Base-by-base conservation (phyloP, 2,797 vertebrate genomes). In the Acipenser ruthenus region DNA sequence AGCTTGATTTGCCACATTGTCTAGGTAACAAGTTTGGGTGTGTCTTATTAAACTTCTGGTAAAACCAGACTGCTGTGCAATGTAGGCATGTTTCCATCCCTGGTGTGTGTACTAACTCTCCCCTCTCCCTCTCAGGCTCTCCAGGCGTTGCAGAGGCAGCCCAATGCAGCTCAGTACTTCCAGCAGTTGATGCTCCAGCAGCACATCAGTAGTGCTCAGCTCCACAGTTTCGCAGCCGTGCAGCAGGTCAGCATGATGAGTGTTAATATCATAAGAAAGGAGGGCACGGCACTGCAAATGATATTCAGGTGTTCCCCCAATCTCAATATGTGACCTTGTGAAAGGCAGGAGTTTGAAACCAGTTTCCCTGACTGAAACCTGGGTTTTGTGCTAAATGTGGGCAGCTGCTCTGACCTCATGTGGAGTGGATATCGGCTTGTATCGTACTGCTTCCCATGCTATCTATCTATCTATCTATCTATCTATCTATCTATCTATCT, bases 131-230 rank as follows among this genome's bases (percentile, higher is more conserved):
- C 73, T n/a, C 50, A 99, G 96, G 96, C 96, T 66, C 87, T 99
- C 49, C 96, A 99, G 76, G 95, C 96, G 1, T 83, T 99, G 65
- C 96, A 99, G 79, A 90, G 96, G 68, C 96, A 99, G 77, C 96
- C 96, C 23, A 97, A 99, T 71, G 96, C 96, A 47, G 96, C 96
- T 63, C 96, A 99, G 77, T 99, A 99, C 79, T 98, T 99, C 72
- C 96, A 98, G 79, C 96, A 99, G 80, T 92, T 99, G 71, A 98
- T 99, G 96, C 87, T 99, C 66, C 96, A 99, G 76, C 96, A 99
- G 83, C 96, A 99, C 81, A 93, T 99, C 78, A 98, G 86, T 71
- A 98, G 82, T 70, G 96, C 95, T 58, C 96, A 98, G 73, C 88
- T 99, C 61, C 95, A 99, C 66, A 99, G 94, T 76, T 77, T 98